A percentile compares a stretch with the other conserved stretches of the same genome.
Evolutionary conservation across 1,140 invertebrate genomes (phyloP).

Genomic region (Rhagoletis zephyria): DNA sequence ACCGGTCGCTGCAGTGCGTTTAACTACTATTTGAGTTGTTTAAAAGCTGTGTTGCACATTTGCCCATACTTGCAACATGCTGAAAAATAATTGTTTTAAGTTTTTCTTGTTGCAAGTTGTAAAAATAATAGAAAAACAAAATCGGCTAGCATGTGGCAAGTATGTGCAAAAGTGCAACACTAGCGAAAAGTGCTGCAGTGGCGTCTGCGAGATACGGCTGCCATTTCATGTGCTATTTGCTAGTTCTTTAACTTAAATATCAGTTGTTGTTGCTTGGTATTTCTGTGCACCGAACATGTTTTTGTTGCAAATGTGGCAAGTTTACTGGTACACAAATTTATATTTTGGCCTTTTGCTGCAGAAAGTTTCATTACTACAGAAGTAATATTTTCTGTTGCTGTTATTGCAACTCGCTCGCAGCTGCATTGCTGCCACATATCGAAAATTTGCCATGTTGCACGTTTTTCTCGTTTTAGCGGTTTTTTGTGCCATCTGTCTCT

Average conservation of each 20-base stretch:
- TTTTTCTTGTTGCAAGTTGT: not conserved
- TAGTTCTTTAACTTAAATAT: not conserved
- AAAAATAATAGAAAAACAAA: not conserved
- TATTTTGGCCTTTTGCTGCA: not conserved
- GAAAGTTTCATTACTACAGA: not conserved
- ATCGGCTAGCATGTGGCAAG: not conserved
- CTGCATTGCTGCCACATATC: not conserved
- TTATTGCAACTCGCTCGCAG: not conserved
- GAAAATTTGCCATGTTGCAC: not conserved
- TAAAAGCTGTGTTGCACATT: not conserved
- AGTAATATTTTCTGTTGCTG: not conserved
- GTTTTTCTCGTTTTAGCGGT: not conserved
- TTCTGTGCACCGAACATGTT: not conserved
- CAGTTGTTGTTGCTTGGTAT: not conserved
- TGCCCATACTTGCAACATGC: conserved; percentile 5
- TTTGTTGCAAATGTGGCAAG: not conserved
- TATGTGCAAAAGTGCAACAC: not conserved
- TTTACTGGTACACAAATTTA: not conserved
- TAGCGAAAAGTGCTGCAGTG: not conserved
- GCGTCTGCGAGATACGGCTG: not conserved
- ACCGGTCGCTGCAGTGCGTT: conserved; percentile 27
- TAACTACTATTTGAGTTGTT: conserved; percentile 2
- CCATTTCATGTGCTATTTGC: not conserved
- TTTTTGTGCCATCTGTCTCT: not conserved
- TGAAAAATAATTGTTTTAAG: not conserved